Conservation (phyloP, 1,140 invertebrate genomes). For the Teleogryllus occipitalis region DNA sequence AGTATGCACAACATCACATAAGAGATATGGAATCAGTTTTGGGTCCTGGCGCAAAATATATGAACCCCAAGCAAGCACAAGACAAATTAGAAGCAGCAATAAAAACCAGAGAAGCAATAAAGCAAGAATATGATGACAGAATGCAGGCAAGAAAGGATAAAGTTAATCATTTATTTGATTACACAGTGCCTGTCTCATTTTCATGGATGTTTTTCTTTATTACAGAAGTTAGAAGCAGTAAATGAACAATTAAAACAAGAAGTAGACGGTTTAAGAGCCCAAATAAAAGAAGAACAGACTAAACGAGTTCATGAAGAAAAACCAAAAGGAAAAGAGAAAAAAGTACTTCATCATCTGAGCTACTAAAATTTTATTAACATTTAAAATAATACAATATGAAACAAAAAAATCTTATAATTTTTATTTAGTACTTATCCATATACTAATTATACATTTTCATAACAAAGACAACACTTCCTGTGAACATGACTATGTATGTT, state of each 20-base stretch:
- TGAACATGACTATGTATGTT: too few relatives aligned
- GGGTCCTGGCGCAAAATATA: slow-evolving; percentile 46
- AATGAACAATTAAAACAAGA: not conserved
- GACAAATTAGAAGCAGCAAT: slow-evolving; percentile 50
- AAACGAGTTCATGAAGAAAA: not conserved
- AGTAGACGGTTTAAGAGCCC: not conserved
- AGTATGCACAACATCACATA: slow-evolving; percentile 49
- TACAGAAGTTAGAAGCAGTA: not conserved
- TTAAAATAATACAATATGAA: not conserved
- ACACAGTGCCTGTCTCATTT: not conserved
- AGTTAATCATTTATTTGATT: not conserved
- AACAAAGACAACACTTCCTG: too few relatives aligned
- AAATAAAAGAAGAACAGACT: not conserved
- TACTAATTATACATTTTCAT: too few relatives aligned
- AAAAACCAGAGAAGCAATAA: slow-evolving; percentile 49
- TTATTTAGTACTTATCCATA: too few relatives aligned
- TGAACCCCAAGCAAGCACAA: slow-evolving; percentile 46
- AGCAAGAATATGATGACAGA: slow-evolving; percentile 49
- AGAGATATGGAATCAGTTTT: slow-evolving; percentile 61
- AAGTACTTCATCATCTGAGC: not conserved
- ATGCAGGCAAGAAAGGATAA: slow-evolving; percentile 25
- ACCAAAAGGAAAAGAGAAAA: not conserved
- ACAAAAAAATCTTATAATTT: too few relatives aligned
- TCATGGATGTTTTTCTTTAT: not conserved
- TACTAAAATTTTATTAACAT: not conserved